Conservation (phyloP, 2,797 vertebrate species). For the Halcyon leucocephala region DNA sequence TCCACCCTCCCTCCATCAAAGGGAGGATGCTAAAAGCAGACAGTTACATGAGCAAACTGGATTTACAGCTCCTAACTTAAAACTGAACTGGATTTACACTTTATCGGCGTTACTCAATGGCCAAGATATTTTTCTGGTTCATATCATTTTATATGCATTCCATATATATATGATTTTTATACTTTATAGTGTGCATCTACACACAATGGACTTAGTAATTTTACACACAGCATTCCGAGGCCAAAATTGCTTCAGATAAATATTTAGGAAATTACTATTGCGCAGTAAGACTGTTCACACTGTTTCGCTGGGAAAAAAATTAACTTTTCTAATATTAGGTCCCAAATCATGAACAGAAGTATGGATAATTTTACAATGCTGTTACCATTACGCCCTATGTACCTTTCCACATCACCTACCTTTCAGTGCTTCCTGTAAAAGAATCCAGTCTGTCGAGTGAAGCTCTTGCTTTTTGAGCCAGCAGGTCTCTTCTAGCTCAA, state of each 20-base stretch:
- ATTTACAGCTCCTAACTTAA: not conserved
- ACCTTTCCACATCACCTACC: not conserved
- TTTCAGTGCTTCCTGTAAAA: not conserved
- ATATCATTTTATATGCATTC: not conserved
- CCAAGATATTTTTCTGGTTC: not conserved
- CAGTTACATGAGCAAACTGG: not conserved
- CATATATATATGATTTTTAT: not conserved
- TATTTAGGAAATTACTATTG: not conserved
- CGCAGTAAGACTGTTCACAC: not conserved
- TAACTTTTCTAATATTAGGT: not conserved
- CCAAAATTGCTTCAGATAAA: not conserved
- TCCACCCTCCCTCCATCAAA: not conserved
- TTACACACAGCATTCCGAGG: not conserved
- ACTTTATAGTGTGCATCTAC: not conserved
- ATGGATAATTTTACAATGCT: not conserved
- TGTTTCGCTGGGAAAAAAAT: not conserved
- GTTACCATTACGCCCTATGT: accelerated
- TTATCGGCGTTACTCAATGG: not conserved
- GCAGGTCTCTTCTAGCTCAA: not conserved
- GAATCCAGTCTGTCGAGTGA: not conserved
- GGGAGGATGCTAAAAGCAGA: not conserved
- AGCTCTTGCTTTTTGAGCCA: not conserved
- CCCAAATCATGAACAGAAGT: not conserved
- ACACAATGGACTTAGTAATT: not conserved
- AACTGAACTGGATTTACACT: not conserved